A percentile compares a stretch with the other conserved stretches of the same genome.
Evolutionary conservation across 2,888 invertebrate genomes (phyloP).

Genomic region (Sarcophaga carnaria): DNA sequence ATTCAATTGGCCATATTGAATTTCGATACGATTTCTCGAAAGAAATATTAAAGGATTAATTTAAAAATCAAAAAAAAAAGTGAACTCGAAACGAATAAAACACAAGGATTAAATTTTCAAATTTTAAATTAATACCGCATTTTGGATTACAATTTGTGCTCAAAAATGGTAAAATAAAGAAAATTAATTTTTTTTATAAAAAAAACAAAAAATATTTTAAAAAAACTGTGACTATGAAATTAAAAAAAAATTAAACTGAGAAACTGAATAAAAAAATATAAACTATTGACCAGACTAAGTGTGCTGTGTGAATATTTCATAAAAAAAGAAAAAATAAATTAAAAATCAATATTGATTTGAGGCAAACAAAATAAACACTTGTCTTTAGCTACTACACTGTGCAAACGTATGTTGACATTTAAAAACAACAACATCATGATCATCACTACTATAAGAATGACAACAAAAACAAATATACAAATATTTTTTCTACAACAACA

Average conservation of each 20-base stretch:
- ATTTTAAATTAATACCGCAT: slow-evolving; percentile 18
- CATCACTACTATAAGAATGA: neutral
- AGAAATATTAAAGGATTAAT: slow-evolving; percentile 72
- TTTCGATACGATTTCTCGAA: slow-evolving; percentile 77
- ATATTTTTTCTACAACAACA: slow-evolving; percentile 21
- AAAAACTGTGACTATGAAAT: slow-evolving; percentile 44
- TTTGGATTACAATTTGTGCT: slow-evolving; percentile 73
- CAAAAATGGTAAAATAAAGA: slow-evolving; percentile 75
- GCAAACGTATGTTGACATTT: slow-evolving; percentile 67
- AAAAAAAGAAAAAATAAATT: slow-evolving; percentile 5
- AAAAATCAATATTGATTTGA: slow-evolving; percentile 24
- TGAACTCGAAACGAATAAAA: slow-evolving; percentile 62
- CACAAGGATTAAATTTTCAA: slow-evolving; percentile 60
- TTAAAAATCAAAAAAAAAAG: neutral
- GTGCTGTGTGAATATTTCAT: slow-evolving; percentile 14
- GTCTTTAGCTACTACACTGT: slow-evolving; percentile 39
- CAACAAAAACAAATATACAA: slow-evolving; percentile 17
- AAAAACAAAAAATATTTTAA: slow-evolving; percentile 46
- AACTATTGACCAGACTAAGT: slow-evolving; percentile 1
- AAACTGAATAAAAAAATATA: slow-evolving; percentile 21
- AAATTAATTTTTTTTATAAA: slow-evolving; percentile 58
- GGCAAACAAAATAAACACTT: slow-evolving; percentile 42
- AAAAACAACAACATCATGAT: neutral
- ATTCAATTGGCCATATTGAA: slow-evolving; percentile 79
- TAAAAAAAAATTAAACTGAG: slow-evolving; percentile 11